Evolutionary conservation across 2,113 vertebrate species (phyloP), one percentile per base, ranked within the genome.

Genomic region (Strigops habroptila): DNA sequence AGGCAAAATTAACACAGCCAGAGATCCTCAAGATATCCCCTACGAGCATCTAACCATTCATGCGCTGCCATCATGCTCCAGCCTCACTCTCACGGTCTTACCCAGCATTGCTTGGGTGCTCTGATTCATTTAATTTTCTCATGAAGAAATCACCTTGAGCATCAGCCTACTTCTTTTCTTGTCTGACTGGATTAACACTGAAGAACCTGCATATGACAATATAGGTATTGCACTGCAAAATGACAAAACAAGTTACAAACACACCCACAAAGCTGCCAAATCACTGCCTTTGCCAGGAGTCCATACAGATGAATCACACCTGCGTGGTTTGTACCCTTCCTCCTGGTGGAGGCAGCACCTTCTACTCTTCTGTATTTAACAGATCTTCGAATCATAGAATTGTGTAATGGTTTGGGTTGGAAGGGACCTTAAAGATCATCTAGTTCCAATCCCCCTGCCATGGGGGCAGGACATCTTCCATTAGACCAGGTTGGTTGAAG

Each of bases 291-390:
- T 96, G 96, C 75, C 89, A 77, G 63, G 81, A 96, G 86, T 71
- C 75, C 90, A 82, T n/a, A 51, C n/a, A 24, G 46, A 31, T 97
- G 97, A 97, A 68, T 97, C 98, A 98, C 9, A 15, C n/a, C 93
- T 78, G 73, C 7, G 22, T 59, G 86, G 46, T 43, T 82, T 28
- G 30, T 30, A 37, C 53, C 79, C 11, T 35, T 65, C 73, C 37
- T 65, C 16, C 1, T 0, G 19, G 7, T 22, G 35, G 27, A 71
- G 28, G 35, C 7, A 0, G 24, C 28, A 68, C 12, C 68, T 55
- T 43, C 68, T 78, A 69, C 73, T 78, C 60, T 55, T n/a, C 88
- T 27, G 28, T 4, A 24, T 19, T 77, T 44, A 51, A 79, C 0
- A 62, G 49, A 46, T 17, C 17, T 44, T 18, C 18, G 17, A 63